Percentiles rank a stretch among this genome's conserved stretches.
Conservation (phyloP, 2,797 vertebrate species). For the Antennarius maculatus region DNA sequence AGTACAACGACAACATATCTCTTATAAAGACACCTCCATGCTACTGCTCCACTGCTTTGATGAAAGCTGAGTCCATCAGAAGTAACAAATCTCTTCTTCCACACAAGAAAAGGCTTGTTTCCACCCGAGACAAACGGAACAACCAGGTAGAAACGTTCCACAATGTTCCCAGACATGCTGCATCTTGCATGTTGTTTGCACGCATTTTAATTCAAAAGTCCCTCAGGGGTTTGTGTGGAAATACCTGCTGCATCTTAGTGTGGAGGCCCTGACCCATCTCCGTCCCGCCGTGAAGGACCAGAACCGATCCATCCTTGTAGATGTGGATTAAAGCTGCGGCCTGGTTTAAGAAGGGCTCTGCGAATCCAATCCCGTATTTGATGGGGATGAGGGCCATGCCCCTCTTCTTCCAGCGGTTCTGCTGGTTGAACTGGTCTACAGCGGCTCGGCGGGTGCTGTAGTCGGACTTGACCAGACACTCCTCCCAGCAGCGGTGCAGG, state of each 20-base stretch:
- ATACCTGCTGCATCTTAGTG: constrained; percentile 89
- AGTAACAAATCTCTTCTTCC: no score
- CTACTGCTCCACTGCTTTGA: no score
- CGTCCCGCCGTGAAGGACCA: constrained; percentile 84
- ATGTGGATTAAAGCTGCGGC: constrained; percentile 86
- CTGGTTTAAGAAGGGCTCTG: constrained; percentile 84
- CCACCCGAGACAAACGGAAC: no score
- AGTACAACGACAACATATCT: not conserved
- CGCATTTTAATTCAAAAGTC: no score
- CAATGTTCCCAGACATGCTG: no score
- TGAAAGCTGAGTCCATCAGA: no score
- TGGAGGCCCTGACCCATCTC: constrained; percentile 89
- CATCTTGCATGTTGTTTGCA: no score
- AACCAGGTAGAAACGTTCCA: no score
- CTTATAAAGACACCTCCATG: no score
- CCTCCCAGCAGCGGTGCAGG: constrained; percentile 85
- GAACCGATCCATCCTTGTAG: constrained; percentile 87
- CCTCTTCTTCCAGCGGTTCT: constrained; percentile 89
- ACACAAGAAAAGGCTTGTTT: no score
- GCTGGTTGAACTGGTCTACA: constrained; percentile 82
- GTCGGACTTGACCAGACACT: constrained; percentile 82
- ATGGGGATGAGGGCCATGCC: constrained; percentile 88
- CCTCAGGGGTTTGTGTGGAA: no score
- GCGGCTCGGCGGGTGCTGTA: constrained; percentile 69
- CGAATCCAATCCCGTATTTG: constrained; percentile 87